Conservation (phyloP, 2,113 vertebrate species). For the Bubo bubo region DNA sequence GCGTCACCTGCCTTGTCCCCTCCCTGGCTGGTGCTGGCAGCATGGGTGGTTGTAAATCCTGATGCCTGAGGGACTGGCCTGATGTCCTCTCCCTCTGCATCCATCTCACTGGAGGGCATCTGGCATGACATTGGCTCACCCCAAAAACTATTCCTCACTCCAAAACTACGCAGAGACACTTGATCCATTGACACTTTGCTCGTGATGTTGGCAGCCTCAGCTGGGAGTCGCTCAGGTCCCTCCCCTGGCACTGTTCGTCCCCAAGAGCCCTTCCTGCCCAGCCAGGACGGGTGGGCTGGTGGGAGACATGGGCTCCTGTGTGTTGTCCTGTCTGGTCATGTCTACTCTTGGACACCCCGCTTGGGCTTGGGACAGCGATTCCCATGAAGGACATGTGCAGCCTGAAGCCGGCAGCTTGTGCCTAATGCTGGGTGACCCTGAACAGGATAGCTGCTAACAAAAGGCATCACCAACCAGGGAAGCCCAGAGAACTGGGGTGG, state of each 20-base stretch:
- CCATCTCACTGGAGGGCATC: accelerated
- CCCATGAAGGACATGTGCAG: background rate
- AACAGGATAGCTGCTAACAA: background rate
- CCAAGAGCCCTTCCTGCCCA: background rate
- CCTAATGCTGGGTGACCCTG: background rate
- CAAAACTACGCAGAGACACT: background rate
- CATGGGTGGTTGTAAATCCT: background rate
- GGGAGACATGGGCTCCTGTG: background rate
- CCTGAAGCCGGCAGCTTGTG: background rate
- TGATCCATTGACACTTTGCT: background rate
- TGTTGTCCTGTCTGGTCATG: accelerated
- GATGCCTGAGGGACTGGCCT: background rate
- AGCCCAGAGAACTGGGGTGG: background rate
- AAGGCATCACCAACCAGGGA: background rate
- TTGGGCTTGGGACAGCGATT: background rate
- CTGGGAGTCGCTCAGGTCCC: background rate
- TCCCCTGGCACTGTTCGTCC: accelerated
- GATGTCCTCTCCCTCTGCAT: background rate
- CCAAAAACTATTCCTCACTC: background rate
- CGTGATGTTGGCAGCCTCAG: background rate
- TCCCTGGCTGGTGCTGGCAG: background rate
- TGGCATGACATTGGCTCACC: background rate
- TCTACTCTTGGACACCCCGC: background rate
- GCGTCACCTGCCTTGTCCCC: background rate
- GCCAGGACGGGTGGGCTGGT: background rate